Evolutionary conservation across 1,140 invertebrate genomes (phyloP), one percentile per base, ranked within the genome.

Genomic region (Procambarus virginalis): DNA sequence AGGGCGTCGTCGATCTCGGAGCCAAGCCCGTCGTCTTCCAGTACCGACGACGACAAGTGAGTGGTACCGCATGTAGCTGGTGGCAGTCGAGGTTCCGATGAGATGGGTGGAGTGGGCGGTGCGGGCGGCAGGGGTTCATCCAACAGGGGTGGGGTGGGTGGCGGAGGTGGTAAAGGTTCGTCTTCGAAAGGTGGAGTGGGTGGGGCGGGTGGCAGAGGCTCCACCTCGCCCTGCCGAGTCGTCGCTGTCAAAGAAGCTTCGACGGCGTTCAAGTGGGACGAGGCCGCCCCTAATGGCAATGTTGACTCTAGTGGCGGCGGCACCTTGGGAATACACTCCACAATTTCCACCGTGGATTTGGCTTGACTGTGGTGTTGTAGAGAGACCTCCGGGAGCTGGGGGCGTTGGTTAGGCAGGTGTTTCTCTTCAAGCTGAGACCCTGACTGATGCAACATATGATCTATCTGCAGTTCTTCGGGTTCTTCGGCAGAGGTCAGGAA

Each of bases 1-100:
- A 85, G 48, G 2, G 82, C 89, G 75, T 85, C 89, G 49, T 90
- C 89, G 34, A 85, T 84, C 22, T 84, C 89, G n/a, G 73, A 78
- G 6, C 83, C 82, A 55, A 85, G 45, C 5, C 81, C 89, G 22
- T 90, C 89, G 60, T 85, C 82, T 60, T 79, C 83, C 82, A 77
- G 55, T n/a, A 14, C 46, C 58, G 82, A 34, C 22, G 81, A 64
- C 22, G 45, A 77, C 49, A 73, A 60, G 48, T 58, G 22, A 34
- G 20, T 60, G 45, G 55, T 17, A 48, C 81, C 58, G 46, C 79
- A 89, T 17, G 68, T 82, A 48, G 9, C 73, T 3, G 34, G 51
- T 2, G 48, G 68, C 20, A 34, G 46, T 8, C 46, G 51, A 34
- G n/a, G 84, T 17, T 75, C 46, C 2, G 60, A n/a, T 2, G 77